phyloP scores from a whole-genome alignment of 2,113 vertebrate genomes.

The Atlantisia rogersi region DNA sequence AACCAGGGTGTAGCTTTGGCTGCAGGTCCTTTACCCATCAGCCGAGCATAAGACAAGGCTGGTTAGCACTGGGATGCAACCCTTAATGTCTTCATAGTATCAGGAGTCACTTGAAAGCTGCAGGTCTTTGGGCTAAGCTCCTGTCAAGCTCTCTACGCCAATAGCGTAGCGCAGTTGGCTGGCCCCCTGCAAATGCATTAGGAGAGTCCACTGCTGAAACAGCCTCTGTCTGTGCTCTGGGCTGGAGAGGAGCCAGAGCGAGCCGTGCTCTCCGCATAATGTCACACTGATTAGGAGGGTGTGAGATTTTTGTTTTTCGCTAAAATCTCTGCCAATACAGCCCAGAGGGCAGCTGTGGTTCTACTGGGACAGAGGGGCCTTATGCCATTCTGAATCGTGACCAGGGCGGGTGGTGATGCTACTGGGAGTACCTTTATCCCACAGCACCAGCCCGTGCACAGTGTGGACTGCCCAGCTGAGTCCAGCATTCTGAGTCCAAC shows the following conservation, averaged over 20 bases:
- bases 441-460: background rate
- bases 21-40: background rate
- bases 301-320: background rate
- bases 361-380: slow-evolving; percentile 2
- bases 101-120: slow-evolving; percentile 31
- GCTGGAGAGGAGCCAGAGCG: slow-evolving; percentile 37
- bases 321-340: background rate
- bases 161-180: slow-evolving; percentile 33
- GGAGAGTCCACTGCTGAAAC: background rate
- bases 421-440: background rate
- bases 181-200: background rate
- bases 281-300: slow-evolving; percentile 10
- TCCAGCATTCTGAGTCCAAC: background rate
- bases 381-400: background rate
- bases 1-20: background rate
- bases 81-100: background rate
- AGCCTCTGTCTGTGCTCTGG: background rate
- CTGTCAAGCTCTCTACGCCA: background rate
- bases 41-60: background rate
- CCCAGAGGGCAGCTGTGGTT: background rate
- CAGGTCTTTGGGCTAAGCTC: slow-evolving; percentile 32
- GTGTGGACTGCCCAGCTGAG: background rate
- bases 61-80: background rate
- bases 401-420: background rate
- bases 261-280: background rate